Conservation (phyloP, 2,888 invertebrate species). For the Tachystola acroxantha region DNA sequence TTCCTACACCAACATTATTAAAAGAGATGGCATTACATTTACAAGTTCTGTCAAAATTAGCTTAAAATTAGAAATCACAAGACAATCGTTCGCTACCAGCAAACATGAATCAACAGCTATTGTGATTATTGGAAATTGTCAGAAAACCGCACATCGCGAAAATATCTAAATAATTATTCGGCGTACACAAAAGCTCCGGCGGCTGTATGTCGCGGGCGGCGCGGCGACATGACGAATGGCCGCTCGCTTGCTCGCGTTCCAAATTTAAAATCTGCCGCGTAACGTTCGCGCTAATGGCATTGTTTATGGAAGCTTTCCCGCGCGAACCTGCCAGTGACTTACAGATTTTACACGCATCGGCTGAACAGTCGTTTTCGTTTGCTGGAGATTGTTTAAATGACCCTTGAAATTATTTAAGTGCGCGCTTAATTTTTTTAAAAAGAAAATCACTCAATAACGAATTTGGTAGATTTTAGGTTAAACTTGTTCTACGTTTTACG, state of each 20-base stretch:
- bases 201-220: conserved; percentile 61
- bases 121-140: no score
- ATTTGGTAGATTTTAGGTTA: no score
- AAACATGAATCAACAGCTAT: no score
- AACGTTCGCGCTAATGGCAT: conserved; percentile 73
- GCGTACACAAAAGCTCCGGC: conserved; percentile 30
- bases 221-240: conserved; percentile 75
- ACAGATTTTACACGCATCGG: conserved; percentile 48
- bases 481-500: no score
- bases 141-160: no score
- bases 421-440: no score
- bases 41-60: no score
- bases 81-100: no score
- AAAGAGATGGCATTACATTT: no score
- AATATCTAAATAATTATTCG: conserved; percentile 34
- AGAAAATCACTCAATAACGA: no score
- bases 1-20: no score
- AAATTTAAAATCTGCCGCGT: conserved; percentile 77
- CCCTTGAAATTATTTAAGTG: conserved; percentile 50
- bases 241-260: conserved; percentile 55
- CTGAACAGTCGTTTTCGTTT: conserved; percentile 40
- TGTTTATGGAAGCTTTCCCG: conserved; percentile 66
- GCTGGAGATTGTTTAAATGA: conserved; percentile 40
- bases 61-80: no score
- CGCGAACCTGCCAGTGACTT: conserved; percentile 63